Evolutionary conservation across 2,888 invertebrate species (phyloP), one percentile per base, ranked within the genome.

Genomic region (Apotomis capreana): DNA sequence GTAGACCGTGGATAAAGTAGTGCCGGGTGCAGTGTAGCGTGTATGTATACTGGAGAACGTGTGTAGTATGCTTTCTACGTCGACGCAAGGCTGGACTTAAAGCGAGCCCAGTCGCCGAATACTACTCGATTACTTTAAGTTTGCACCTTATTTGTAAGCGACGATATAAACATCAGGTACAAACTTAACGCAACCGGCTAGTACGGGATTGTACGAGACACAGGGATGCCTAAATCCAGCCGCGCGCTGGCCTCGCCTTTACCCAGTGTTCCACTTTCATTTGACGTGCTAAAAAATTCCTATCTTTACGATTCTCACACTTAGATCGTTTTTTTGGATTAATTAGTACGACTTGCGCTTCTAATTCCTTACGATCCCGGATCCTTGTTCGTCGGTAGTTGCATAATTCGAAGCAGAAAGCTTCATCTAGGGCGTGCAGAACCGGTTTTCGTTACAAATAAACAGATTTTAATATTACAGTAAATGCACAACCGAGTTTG

Each of bases 251-350:
- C 49, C 40, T 8, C 13, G 13, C 40, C 54, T 52, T 40, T 44
- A 40, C 63, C 26, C 63, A 64, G 36, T 65, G 55, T 57, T 46
- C 26, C 57, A 65, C 67, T 58, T 67, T 26, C 49, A 58, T 58
- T 0, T n/a, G 26, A 67, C 44, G 13, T 67, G 57, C 58, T 67
- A 58, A 67, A 64, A 64, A 64, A 55, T 12, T 12, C 15, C 40
- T 26, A 9, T 10, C 49, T 10, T 9, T 6, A 49, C 49, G 3
- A 49, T 6, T 49, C 9, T 49, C 9, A 49, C 9, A 49, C 10
- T 49, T 49, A 49, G 10, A 49, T 49, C 10, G 49, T 6, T 49
- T 6, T 49, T 49, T 49, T 49, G 0, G 10, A 10, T 49, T 49
- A 49, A 3, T 49, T 49, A 49, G 49, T 49, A 49, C 49, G 49